These are phyloP conservation scores for Drosophila vallismaia DNA, from an alignment of 2,888 invertebrate species.

Conservation along the genomic window DNA sequence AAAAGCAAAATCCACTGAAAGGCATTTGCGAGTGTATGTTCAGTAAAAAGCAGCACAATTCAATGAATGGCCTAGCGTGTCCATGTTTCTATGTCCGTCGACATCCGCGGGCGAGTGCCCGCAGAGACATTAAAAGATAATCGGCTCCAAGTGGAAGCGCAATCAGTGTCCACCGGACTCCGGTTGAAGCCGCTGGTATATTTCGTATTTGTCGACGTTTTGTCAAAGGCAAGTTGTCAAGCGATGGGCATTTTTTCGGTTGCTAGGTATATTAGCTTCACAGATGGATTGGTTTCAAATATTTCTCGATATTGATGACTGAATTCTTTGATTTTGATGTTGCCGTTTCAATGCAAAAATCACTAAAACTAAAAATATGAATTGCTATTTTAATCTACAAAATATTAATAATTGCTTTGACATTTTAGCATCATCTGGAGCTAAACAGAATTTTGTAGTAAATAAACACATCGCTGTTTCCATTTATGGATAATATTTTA, in stretches of 20 bases:
- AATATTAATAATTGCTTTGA: too few relatives aligned
- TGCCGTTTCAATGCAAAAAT: too few relatives aligned
- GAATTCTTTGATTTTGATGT: too few relatives aligned
- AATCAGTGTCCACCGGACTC: slow-evolving; percentile 20
- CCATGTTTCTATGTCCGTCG: slow-evolving; percentile 7
- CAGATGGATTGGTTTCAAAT: background rate
- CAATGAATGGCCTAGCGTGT: slow-evolving; percentile 22
- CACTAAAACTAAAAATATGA: too few relatives aligned
- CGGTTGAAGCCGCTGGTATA: slow-evolving; percentile 10
- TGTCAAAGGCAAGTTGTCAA: slow-evolving; percentile 28
- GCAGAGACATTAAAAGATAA: slow-evolving; percentile 42
- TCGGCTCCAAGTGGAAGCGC: slow-evolving; percentile 38
- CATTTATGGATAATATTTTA: too few relatives aligned
- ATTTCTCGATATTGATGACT: too few relatives aligned
- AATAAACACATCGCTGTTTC: too few relatives aligned
- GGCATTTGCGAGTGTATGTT: slow-evolving; percentile 16
- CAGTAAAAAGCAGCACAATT: slow-evolving; percentile 26
- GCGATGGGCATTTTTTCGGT: background rate
- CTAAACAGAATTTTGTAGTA: too few relatives aligned
- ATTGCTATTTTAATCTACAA: too few relatives aligned
- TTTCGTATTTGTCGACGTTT: slow-evolving; percentile 27
- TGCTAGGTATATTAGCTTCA: background rate
- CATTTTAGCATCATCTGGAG: too few relatives aligned
- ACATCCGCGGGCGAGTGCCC: slow-evolving; percentile 23
- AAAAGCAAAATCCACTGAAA: slow-evolving; percentile 63